Conservation (phyloP, 2,113 vertebrate species). For the Pygoscelis adeliae region DNA sequence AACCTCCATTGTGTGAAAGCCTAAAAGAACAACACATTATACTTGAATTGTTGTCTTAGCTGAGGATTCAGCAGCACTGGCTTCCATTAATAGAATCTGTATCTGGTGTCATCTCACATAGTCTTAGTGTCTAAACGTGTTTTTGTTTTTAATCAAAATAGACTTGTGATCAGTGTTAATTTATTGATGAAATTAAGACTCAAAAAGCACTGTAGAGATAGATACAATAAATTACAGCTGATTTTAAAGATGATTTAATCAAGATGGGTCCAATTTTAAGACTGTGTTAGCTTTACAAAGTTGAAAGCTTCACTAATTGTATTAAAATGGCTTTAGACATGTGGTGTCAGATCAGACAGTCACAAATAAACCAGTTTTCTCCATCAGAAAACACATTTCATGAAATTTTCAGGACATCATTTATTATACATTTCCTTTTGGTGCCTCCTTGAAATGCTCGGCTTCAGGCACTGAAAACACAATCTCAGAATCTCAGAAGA, state of each 20-base stretch:
- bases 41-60: not conserved
- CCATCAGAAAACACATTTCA: constrained; percentile 10
- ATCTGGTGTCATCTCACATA: not conserved
- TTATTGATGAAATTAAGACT: not conserved
- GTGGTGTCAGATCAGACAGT: not conserved
- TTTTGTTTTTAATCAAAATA: not conserved
- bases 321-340: not conserved
- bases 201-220: not conserved
- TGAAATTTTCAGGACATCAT: constrained; percentile 32
- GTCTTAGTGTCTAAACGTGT: not conserved
- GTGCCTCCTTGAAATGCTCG: not conserved
- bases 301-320: not conserved
- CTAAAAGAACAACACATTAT: not conserved
- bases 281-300: not conserved
- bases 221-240: not conserved
- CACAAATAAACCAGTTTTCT: not conserved
- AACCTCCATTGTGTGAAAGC: not conserved
- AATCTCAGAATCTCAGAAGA: not conserved
- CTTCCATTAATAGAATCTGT: not conserved
- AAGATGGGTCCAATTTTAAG: not conserved
- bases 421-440: constrained; percentile 32
- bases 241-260: not conserved
- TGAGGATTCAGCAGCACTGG: not conserved
- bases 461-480: not conserved
- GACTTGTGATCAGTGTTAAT: not conserved